phyloP scores from a whole-genome alignment of 2,888 invertebrate genomes.

The Dione juno region DNA sequence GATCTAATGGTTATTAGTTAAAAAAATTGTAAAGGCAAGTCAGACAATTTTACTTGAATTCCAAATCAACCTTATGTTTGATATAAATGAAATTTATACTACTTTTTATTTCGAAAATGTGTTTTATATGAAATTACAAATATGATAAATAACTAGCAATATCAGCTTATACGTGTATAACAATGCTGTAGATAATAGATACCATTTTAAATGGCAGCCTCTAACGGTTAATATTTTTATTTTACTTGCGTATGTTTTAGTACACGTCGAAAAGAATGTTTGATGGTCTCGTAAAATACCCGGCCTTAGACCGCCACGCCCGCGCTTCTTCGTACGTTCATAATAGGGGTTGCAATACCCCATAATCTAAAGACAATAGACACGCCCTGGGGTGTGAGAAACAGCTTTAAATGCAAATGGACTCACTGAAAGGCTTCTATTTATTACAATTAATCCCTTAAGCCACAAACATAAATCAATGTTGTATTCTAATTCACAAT shows the following conservation, averaged over 20 bases:
- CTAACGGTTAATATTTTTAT: slow-evolving; percentile 40
- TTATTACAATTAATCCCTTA: slow-evolving; percentile 34
- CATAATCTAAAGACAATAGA: slow-evolving; percentile 49
- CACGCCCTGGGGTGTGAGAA: slow-evolving; percentile 44
- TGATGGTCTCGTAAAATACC: slow-evolving; percentile 66
- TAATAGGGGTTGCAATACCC: slow-evolving; percentile 49
- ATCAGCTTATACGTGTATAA: neutral
- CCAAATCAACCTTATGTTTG: neutral
- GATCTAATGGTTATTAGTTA: no score
- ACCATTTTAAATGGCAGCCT: slow-evolving; percentile 38
- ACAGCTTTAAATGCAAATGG: slow-evolving; percentile 42
- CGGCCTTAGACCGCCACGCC: slow-evolving; percentile 43
- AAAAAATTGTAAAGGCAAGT: no score
- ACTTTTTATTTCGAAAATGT: neutral
- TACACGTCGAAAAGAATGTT: slow-evolving; percentile 65
- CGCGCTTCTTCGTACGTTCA: slow-evolving; percentile 46
- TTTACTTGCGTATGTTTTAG: slow-evolving; percentile 45
- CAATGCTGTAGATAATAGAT: neutral
- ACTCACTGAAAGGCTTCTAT: slow-evolving; percentile 30
- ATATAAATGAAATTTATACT: neutral
- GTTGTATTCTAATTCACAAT: slow-evolving; percentile 15
- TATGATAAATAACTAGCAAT: no score
- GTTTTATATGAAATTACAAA: neutral
- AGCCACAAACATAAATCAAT: slow-evolving; percentile 18
- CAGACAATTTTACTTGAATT: neutral